Base-by-base conservation (phyloP, 2,888 invertebrate species). In the Parasteatoda lunata region DNA sequence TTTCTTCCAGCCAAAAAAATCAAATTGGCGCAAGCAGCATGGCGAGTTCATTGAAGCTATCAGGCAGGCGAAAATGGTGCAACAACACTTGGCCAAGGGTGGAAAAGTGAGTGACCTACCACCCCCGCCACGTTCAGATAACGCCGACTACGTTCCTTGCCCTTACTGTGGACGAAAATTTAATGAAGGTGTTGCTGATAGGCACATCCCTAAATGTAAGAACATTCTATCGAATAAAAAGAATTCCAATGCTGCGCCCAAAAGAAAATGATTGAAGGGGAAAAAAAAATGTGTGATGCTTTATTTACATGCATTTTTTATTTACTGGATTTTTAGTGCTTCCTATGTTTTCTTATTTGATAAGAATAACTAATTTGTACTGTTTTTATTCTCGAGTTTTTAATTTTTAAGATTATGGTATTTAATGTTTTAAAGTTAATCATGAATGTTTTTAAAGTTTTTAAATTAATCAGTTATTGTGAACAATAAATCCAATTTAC, bases 151-250 rank as follows among this genome's bases (percentile, higher is more conserved):
- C 92, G 94, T 97, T 47, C 95, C 95, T 91, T 98, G 98, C 91
- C 97, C 97, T 0, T 95, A 97, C 92, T 98, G 98, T 92, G 93
- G 93, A 51, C 94, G 97, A 0, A 95, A 95, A 90, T 98, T 98
- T 93, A 97, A 96, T 93, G 94, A 95, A 90, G 92, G 93, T 0
- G 91, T 91, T 3, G 98, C 98, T 2, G 96, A 96, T 90, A 93
- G 98, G 51, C 98, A 98, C 93, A 97, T 98, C 90, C 98, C 98
- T 76, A 96, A 96, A 93, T 98, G 98, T 93, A 95, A 96, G 91
- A 94, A 93, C 90, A 96, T 95, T 93, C 93, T 94, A 90, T 96
- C 95, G 92, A 97, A 97, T 92, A 96, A 96, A 91, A 81, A 88
- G 64, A 76, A 68, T 45, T 77, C 86, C 5, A 54, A 54, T 13